Evolutionary conservation across 1,140 invertebrate genomes (phyloP).

Genomic region (Hyphantria cunea): DNA sequence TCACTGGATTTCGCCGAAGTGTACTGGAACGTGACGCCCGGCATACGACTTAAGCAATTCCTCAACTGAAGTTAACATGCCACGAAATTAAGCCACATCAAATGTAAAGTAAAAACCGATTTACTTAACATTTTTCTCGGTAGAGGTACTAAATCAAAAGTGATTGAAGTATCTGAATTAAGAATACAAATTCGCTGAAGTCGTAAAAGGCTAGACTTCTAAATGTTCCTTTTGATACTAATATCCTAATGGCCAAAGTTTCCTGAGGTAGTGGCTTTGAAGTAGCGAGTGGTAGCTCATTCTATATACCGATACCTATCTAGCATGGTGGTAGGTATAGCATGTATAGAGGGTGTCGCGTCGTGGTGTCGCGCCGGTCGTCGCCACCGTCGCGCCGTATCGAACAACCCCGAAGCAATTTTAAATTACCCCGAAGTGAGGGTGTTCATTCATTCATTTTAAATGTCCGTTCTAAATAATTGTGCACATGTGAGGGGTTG

Average conservation of each 20-base stretch:
- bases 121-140: no score
- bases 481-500: constrained; percentile 42
- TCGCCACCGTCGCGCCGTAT: constrained; percentile 32
- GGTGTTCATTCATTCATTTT: constrained; percentile 49
- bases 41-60: constrained; percentile 54
- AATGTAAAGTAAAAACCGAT: no score
- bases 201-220: constrained; percentile 15
- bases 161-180: not conserved
- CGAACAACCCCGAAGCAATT: constrained; percentile 63
- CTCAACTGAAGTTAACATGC: constrained; percentile 35
- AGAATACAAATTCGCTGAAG: constrained; percentile 3
- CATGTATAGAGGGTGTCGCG: constrained; percentile 8
- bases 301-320: constrained; percentile 3
- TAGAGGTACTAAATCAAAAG: no score
- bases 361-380: constrained; percentile 39
- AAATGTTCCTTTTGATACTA: constrained; percentile 10
- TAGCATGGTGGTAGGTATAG: not conserved
- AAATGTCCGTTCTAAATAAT: constrained; percentile 40
- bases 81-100: constrained; percentile 8
- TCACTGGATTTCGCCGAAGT: constrained; percentile 49
- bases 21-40: constrained; percentile 51
- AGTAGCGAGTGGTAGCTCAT: not conserved
- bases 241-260: constrained; percentile 17
- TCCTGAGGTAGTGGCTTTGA: constrained; percentile 2
- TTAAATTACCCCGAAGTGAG: constrained; percentile 62